Conservation (phyloP, 1,140 invertebrate species). For the Sminthurides bifidus region DNA sequence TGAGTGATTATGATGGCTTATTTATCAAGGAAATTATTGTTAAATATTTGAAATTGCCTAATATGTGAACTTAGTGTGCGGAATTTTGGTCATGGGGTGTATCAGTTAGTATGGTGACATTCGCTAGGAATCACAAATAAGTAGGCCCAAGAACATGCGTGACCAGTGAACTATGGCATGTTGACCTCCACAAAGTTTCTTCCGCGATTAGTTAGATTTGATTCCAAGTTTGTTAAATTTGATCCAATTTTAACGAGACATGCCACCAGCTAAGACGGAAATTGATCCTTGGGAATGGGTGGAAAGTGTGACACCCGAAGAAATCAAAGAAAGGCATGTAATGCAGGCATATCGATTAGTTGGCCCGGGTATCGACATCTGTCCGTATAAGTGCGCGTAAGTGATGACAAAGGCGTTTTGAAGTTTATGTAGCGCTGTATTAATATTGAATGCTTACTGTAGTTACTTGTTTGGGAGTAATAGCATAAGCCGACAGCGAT, state of each 20-base stretch:
- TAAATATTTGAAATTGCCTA: too few relatives aligned
- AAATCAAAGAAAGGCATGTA: conserved; percentile 1
- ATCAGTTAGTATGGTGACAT: too few relatives aligned
- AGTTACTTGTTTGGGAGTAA: too few relatives aligned
- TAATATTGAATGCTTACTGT: neutral
- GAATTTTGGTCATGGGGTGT: too few relatives aligned
- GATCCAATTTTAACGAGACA: neutral
- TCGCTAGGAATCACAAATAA: too few relatives aligned
- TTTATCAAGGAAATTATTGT: too few relatives aligned
- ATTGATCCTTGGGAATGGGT: conserved; percentile 1
- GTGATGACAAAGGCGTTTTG: neutral
- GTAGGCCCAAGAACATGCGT: too few relatives aligned
- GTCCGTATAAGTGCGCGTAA: conserved; percentile 1
- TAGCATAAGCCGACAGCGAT: too few relatives aligned
- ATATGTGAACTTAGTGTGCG: too few relatives aligned
- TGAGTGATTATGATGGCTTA: too few relatives aligned
- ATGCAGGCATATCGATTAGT: neutral
- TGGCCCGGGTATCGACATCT: neutral
- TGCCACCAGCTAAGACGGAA: neutral
- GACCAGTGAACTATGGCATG: too few relatives aligned
- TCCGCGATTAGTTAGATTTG: neutral
- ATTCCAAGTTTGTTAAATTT: neutral
- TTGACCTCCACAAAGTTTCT: neutral
- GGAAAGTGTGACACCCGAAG: neutral
- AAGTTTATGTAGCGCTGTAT: neutral